phyloP scores from a whole-genome alignment of 2,113 vertebrate species.

The Dicrurus megarhynchus region DNA sequence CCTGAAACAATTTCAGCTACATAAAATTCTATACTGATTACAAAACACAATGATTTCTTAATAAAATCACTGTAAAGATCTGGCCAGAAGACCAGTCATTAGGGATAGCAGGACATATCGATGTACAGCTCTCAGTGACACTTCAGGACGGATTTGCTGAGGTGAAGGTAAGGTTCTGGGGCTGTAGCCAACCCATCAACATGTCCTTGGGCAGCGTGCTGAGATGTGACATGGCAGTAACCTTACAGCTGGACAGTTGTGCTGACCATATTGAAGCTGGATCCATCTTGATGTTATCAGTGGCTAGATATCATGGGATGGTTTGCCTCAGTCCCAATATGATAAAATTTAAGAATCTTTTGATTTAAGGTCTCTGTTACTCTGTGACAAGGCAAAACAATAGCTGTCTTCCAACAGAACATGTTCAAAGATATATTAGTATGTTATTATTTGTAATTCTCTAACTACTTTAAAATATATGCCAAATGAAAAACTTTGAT shows the following conservation, averaged over 20 bases:
- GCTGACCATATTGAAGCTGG: not conserved
- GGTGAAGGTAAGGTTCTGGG: constrained; percentile 8
- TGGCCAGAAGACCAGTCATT: not conserved
- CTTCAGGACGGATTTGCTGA: constrained; percentile 19
- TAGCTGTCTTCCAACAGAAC: not conserved
- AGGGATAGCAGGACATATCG: not conserved
- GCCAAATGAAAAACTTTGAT: not conserved
- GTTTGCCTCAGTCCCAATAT: not conserved
- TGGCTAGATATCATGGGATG: not conserved
- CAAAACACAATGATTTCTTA: not conserved
- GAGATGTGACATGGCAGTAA: not conserved
- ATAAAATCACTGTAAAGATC: not conserved
- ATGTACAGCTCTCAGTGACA: not conserved
- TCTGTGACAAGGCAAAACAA: not conserved
- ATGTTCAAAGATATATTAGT: not conserved
- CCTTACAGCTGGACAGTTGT: not conserved
- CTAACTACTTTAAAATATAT: not conserved
- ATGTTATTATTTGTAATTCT: not conserved
- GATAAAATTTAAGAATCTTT: not conserved
- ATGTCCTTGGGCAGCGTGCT: not conserved
- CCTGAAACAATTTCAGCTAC: not conserved
- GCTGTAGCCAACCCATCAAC: not conserved
- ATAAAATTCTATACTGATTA: not conserved
- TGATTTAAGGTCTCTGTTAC: not conserved
- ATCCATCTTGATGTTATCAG: not conserved